These are phyloP conservation scores for Agrilus planipennis DNA, from an alignment of 1,140 invertebrate species.

Conservation along the genomic window DNA sequence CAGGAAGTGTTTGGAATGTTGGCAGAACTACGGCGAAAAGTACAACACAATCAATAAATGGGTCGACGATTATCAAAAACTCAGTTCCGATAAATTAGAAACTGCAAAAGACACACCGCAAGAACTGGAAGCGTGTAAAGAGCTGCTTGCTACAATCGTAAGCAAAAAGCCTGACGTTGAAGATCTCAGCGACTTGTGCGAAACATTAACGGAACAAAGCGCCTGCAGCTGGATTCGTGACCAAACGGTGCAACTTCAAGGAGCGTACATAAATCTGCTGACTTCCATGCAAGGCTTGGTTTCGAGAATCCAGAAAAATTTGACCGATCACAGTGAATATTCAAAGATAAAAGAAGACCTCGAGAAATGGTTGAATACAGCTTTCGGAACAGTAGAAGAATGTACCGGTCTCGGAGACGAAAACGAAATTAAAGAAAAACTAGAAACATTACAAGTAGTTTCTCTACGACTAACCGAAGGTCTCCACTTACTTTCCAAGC, in stretches of 20 bases:
- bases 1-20: conserved; percentile 68
- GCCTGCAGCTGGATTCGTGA: conserved; percentile 72
- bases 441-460: conserved; percentile 66
- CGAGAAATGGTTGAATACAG: conserved; percentile 66
- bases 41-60: conserved; percentile 66
- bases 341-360: conserved; percentile 71
- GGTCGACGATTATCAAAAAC: conserved; percentile 60
- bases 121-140: conserved; percentile 64
- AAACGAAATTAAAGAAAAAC: conserved; percentile 64
- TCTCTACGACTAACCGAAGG: conserved; percentile 68
- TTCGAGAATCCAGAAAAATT: conserved; percentile 73
- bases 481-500: conserved; percentile 64
- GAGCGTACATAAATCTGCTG: conserved; percentile 62
- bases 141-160: conserved; percentile 62
- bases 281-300: conserved; percentile 68
- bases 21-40: conserved; percentile 73
- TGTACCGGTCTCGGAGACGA: conserved; percentile 72
- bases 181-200: conserved; percentile 76
- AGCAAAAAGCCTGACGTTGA: conserved; percentile 65
- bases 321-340: conserved; percentile 82
- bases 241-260: conserved; percentile 72
- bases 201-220: conserved; percentile 73
- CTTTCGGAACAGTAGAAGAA: conserved; percentile 66
- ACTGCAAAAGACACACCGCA: conserved; percentile 70
- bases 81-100: conserved; percentile 51